phyloP scores from a whole-genome alignment of 1,140 invertebrate genomes.

The Drosophila aff. region DNA sequence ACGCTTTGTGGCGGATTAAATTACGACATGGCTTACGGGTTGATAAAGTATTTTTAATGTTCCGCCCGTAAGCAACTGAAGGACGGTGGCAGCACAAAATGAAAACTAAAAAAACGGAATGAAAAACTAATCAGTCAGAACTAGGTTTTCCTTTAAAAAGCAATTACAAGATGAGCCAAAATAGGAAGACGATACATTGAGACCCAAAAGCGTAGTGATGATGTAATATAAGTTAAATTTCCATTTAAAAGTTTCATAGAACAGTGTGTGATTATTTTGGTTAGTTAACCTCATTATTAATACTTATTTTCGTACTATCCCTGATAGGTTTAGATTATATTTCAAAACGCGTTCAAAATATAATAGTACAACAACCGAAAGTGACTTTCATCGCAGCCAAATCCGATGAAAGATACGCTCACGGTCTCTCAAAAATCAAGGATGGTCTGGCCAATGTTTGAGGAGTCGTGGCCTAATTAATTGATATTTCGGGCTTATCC shows the following conservation, averaged over 20 bases:
- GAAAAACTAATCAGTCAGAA: not conserved
- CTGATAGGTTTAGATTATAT: not conserved
- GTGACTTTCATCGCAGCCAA: no score
- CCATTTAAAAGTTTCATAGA: not conserved
- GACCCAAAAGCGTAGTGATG: not conserved
- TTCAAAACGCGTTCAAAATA: not conserved
- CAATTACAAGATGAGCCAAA: not conserved
- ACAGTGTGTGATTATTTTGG: not conserved
- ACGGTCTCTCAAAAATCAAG: slow-evolving; percentile 2
- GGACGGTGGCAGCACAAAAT: slow-evolving; percentile 3
- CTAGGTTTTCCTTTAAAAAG: not conserved
- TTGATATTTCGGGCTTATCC: slow-evolving; percentile 60
- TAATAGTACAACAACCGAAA: not conserved
- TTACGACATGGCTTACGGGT: slow-evolving; percentile 44
- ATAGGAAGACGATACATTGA: not conserved
- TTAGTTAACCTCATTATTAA: no score
- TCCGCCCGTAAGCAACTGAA: slow-evolving; percentile 7
- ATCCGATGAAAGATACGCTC: not conserved
- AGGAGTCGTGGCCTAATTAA: slow-evolving; percentile 48
- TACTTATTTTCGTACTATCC: not conserved
- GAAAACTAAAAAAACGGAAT: not conserved
- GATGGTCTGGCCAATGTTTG: slow-evolving; percentile 1
- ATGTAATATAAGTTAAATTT: not conserved
- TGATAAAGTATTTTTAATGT: slow-evolving; percentile 52
- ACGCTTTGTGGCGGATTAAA: slow-evolving; percentile 41